Evolutionary conservation across 1,140 invertebrate genomes (phyloP), one percentile per base, ranked within the genome.

Genomic region (Muscidifurax raptorellus): DNA sequence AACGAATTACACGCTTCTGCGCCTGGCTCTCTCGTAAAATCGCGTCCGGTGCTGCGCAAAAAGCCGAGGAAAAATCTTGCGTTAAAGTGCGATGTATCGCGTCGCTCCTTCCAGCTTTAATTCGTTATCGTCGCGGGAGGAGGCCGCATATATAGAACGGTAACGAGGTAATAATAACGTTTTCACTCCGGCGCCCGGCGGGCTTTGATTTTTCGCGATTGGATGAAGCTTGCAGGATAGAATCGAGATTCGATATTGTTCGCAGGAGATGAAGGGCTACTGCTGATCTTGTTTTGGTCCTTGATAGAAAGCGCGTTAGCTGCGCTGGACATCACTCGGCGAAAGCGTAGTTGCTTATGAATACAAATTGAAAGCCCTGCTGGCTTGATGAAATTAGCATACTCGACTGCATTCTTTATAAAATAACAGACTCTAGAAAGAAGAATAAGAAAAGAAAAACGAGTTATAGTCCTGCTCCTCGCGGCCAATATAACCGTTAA

Each of bases 1-100:
- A 79, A 84, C 66, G 52, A 84, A 78, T 78, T 84, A 84, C 75
- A 79, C 75, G 64, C 36, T 71, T 25, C 59, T 30, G 15, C 52
- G 66, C 75, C 27, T 64, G 9, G 2, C 0, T 15, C 32, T n/a
- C 59, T 52, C 71, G 15, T 69, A 83, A 77, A 83, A 69, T 77
- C 59, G 44, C 22, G 18, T 7, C 18, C 25, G 72, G 13, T n/a
- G n/a, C n/a, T n/a, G n/a, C n/a, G n/a, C 22, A 28, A 59, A 59
- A 59, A 77, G 40, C n/a, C 75, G 27, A 27, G 75, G 44, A 18
- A 47, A 77, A 59, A 47, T 71, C 67, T 71, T 7, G 27, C 72
- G 18, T 69, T 69, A 69, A 69, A 69, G 66, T n/a, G 15, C n/a
- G 66, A 69, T 30, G 25, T 69, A 10, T 13, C 27, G 28, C 15